Evolutionary conservation across 2,797 vertebrate species (phyloP), one percentile per base, ranked within the genome.

Genomic region (Macrochelys suwanniensis): DNA sequence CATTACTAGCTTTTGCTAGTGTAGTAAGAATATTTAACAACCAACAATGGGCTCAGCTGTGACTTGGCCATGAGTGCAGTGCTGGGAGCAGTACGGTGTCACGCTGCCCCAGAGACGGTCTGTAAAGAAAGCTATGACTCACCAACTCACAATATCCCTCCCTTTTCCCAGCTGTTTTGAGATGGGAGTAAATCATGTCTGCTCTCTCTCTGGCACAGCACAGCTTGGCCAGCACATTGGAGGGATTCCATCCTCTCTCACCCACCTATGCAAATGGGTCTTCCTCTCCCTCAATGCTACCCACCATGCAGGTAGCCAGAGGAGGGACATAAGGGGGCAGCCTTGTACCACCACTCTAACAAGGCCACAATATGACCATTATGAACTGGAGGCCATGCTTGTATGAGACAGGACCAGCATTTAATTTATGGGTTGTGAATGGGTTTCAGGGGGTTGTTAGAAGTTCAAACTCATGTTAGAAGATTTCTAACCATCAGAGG

Each of bases 1-100:
- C 0, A 4, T 12, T 78, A 17, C n/a, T 7, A 11, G 56, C 26
- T 42, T 10, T 91, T 56, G 26, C 1, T 74, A 42, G 59, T 49
- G 54, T 28, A 85, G 51, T 87, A 61, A 21, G 91, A 89, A 74
- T 59, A 82, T 61, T 93, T 88, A 77, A 80, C 89, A 84, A 47
- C 13, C 5, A 84, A 51, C 74, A 81, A 16, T 1, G 5, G 85
- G 50, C 53, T 79, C 57, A 26, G 68, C 53, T 71, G 56, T 15
- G 68, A 79, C 13, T 1, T 81, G 37, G 53, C 33, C 74, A 71
- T 49, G 37, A 89, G 49, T 71, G 92, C 82, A 88, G 57, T 81
- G n/a, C 5, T 15, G 74, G 53, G 12, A 33, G 7, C 26, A 91
- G 42, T 26, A 45, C 3, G 11, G 15, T 54, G 42, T 84, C 57